Percentiles rank a stretch among this genome's conserved stretches.
Evolutionary conservation across 1,140 invertebrate species (phyloP).

Genomic region (Micrasema minimum): DNA sequence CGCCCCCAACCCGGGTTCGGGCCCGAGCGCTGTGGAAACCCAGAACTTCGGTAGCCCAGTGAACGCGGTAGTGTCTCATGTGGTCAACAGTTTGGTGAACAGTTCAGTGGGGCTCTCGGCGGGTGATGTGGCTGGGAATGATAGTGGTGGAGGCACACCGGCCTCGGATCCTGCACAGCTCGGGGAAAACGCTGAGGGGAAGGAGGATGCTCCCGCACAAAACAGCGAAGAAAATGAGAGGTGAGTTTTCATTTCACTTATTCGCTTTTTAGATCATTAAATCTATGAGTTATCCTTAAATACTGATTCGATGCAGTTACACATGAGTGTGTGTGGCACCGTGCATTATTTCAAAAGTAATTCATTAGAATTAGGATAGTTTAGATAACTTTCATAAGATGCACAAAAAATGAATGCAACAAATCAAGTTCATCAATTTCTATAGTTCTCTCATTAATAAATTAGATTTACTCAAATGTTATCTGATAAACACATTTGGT

Average conservation of each 20-base stretch:
- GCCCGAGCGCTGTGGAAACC: conserved; percentile 57
- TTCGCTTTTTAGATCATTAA: no score
- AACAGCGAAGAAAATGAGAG: conserved; percentile 74
- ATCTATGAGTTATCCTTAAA: no score
- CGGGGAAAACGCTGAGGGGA: conserved; percentile 61
- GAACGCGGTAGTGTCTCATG: conserved; percentile 65
- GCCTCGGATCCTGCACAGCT: conserved; percentile 58
- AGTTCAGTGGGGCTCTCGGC: conserved; percentile 64
- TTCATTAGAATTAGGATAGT: no score
- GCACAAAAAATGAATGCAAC: no score
- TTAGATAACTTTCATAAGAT: no score
- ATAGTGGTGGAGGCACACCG: conserved; percentile 55
- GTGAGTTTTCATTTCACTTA: conserved; percentile 60
- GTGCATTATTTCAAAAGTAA: no score
- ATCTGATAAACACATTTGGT: no score
- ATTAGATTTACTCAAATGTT: no score
- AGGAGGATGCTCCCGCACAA: conserved; percentile 62
- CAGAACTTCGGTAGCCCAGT: conserved; percentile 67
- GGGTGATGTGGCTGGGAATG: conserved; percentile 62
- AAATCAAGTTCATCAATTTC: no score
- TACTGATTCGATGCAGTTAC: no score
- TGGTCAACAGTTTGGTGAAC: conserved; percentile 62
- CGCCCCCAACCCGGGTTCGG: conserved; percentile 57
- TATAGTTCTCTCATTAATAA: no score
- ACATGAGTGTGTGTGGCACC: no score